Base-by-base conservation (phyloP, 1,140 invertebrate species). In the Patella vulgata region DNA sequence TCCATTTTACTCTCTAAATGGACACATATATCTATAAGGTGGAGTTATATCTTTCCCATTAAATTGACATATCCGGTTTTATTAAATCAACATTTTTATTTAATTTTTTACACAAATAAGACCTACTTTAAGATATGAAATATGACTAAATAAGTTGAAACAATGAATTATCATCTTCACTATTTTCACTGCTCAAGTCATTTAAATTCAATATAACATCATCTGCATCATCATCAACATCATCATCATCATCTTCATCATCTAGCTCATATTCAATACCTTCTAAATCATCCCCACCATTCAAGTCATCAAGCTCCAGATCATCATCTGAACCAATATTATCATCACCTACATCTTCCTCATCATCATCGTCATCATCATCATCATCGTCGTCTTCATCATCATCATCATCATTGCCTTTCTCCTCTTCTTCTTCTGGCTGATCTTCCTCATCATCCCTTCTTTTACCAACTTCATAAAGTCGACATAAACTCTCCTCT, bases 401-500 rank as follows among this genome's bases (percentile, higher is more conserved):
- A 25, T 40, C 60, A 50, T 50, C 33, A 17, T 23, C 39, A 52
- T 30, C 55, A 28, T 58, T 57, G 42, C 63, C 40, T 11, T 44
- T 33, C 12, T n/a, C 51, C 19, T 54, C 56, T 9, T 30, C 48
- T 42, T 47, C 44, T 21, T 58, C 59, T 50, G 91, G 90, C 9
- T 92, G 92, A 82, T 96, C 93, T 82, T 93, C 82, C 27, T 84
- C 84, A 33, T 82, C 75, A 66, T 86, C 84, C 47, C 81, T 77
- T 14, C 79, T 63, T 59, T 83, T 75, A 9, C 87, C 87, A 47
- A 88, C 74, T 72, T 88, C 86, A 60, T 87, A 88, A 25, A 88
- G 67, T 42, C 85, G 75, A 74, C 85, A 87, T 28, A 87, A 66
- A 57, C 75, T 81, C 63, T 86, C 86, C 27, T 84, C 81, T 1